Evolutionary conservation across 2,888 invertebrate genomes (phyloP), one percentile per base, ranked within the genome.

Genomic region (Cheilosia impressa): DNA sequence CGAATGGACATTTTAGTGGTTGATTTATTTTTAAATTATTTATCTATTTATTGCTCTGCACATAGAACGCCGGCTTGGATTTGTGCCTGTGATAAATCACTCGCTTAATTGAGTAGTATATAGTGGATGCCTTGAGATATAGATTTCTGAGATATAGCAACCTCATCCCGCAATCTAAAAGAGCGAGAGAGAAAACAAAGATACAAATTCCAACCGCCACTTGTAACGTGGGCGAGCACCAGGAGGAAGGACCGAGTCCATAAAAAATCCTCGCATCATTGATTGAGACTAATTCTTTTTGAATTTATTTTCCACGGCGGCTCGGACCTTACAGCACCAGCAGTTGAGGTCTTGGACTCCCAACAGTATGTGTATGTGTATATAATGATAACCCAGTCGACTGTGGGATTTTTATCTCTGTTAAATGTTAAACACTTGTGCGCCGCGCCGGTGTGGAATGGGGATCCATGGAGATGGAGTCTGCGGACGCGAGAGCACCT

Each of bases 391-490:
- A 80, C 69, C 80, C 75, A 76, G 24, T 62, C 76, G 80, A 75
- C 75, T 76, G 80, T 81, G 85, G 85, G 81, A 85, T 77, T 72
- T 84, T 85, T 85, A 85, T 85, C 85, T 85, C 68, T 47, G 63
- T 80, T 85, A 66, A 76, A 76, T 85, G 80, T 50, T 84, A 75
- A 84, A 84, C 84, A 84, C 79, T 80, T 79, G 84, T 52, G 66
- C 41, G 65, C 55, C 13, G 65, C 27, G 55, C 55, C 47, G 27
- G 27, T 27, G 27, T 45, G 68, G 58, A 71, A 66, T 75, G 68
- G 53, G 52, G 60, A 62, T 15, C 15, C 13, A 15, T 15, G 13
- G 78, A 57, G 63, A 52, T 84, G 63, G 65, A 75, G 63, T 47
- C 63, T 52, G 31, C 9, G 31, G 68, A 79, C 73, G 43, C 34